A percentile compares a stretch with the other conserved stretches of the same genome.
These are phyloP conservation scores for Zaprionus capensis DNA, from an alignment of 1,140 invertebrate genomes.

Conservation along the genomic window DNA sequence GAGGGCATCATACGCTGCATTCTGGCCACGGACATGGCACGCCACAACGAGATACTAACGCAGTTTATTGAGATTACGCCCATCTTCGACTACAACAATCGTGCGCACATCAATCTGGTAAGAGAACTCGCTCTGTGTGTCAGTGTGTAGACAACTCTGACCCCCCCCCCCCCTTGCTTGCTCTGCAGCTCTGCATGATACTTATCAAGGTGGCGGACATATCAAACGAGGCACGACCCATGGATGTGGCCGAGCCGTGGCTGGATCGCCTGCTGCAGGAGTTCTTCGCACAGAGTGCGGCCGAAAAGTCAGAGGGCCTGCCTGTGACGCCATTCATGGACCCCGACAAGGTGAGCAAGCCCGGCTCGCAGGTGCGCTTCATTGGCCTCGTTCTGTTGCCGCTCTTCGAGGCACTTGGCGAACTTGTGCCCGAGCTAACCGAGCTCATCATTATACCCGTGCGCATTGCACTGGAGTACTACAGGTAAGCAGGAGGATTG, in stretches of 20 bases:
- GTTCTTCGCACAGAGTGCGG: constrained; percentile 93
- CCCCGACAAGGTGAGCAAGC: constrained; percentile 94
- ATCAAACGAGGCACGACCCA: constrained; percentile 93
- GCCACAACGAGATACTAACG: constrained; percentile 93
- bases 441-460: constrained; percentile 86
- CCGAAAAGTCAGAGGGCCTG: constrained; percentile 92
- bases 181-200: constrained; percentile 90
- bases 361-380: constrained; percentile 93
- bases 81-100: constrained; percentile 91
- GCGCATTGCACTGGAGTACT: constrained; percentile 87
- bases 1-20: constrained; percentile 94
- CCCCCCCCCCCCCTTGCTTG: neutral
- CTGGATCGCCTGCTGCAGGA: constrained; percentile 91
- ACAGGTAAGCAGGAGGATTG: constrained; percentile 65
- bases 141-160: neutral
- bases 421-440: constrained; percentile 88
- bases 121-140: constrained; percentile 43
- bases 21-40: constrained; percentile 94
- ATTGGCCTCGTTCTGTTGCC: constrained; percentile 93
- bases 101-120: constrained; percentile 92
- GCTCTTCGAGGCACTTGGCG: constrained; percentile 90
- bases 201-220: constrained; percentile 95
- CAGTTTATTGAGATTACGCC: constrained; percentile 90
- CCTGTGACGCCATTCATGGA: constrained; percentile 96
- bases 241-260: constrained; percentile 94